Base-by-base conservation (phyloP, 2,888 invertebrate species). In the Lithophane socia region DNA sequence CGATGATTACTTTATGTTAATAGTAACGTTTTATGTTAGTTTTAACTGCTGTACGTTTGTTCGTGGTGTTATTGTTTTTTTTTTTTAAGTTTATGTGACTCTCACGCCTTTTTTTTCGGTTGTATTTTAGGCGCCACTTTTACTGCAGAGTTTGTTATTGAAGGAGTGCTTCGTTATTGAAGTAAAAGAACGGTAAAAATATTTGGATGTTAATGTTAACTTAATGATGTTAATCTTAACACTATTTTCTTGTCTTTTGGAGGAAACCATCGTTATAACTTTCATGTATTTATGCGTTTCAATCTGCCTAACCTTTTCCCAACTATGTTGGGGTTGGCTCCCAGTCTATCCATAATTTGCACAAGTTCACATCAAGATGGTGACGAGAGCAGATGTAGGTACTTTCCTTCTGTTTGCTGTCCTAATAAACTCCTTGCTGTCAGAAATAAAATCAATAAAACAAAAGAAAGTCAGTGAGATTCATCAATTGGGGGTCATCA, bases 1-100 rank as follows among this genome's bases (percentile, higher is more conserved):
- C 80, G 80, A 91, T 88, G 87, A 88, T 83, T 84, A 84, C 87
- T 90, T 93, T 92, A 92, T 91, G 89, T 88, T 88, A 86, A 88
- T 90, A 82, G 37, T 80, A 24, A 64, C 70, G 61, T 80, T 87
- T 76, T 74, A 72, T 77, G 82, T 79, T 84, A 79, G 72, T 82
- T 84, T 81, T 82, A 82, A 85, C 85, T 80, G 77, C 70, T 64
- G 2, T 63, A 73, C 64, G 71, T 73, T 79, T 77, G 75, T 84
- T 63, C 29, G 52, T 64, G 65, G 75, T 60, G 67, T 77, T 72
- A 75, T 65, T 84, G 75, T 79, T 75, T 73, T 75, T 73, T 60
- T 82, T 66, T 70, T 66, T 29, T 8, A 54, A 7, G 37, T n/a
- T 67, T 29, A 24, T 73, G n/a, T 3, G 24, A 12, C 49, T 82